phyloP scores from a whole-genome alignment of 2,888 invertebrate genomes.

The Pycnomerus fuliginosus region DNA sequence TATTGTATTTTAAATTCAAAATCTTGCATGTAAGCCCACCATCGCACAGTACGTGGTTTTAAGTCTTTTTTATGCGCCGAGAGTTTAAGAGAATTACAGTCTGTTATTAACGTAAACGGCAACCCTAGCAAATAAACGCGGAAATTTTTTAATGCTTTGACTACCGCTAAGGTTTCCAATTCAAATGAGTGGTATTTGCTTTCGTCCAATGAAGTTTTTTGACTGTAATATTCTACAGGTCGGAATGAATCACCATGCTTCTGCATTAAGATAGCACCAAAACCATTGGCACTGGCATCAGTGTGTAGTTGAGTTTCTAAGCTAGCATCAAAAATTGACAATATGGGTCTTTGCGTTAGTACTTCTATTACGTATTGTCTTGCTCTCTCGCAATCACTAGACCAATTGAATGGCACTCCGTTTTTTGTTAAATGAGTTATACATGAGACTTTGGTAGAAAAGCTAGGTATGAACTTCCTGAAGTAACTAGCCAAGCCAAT shows the following conservation, averaged over 20 bases:
- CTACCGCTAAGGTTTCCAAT: conserved; percentile 39
- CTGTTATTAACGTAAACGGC: conserved; percentile 35
- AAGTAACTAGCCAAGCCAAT: conserved; percentile 31
- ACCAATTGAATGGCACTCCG: conserved; percentile 21
- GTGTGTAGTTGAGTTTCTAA: conserved; percentile 29
- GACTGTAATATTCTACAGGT: conserved; percentile 30
- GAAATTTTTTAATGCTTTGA: conserved; percentile 36
- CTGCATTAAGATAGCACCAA: conserved; percentile 27
- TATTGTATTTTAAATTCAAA: conserved; percentile 25
- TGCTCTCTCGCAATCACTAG: conserved; percentile 14
- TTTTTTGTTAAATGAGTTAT: conserved; percentile 18
- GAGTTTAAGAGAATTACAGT: conserved; percentile 39
- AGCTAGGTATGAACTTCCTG: conserved; percentile 22
- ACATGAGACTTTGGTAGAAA: conserved; percentile 17
- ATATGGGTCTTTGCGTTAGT: conserved; percentile 25
- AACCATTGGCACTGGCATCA: conserved; percentile 29
- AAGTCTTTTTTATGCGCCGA: conserved; percentile 37
- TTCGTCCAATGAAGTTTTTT: conserved; percentile 28
- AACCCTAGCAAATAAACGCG: conserved; percentile 34
- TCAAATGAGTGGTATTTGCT: conserved; percentile 34
- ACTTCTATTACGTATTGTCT: conserved; percentile 6
- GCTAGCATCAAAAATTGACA: conserved; percentile 25
- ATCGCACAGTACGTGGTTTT: conserved; percentile 34
- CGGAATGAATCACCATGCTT: conserved; percentile 14
- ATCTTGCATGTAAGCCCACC: no score